Base-by-base conservation (phyloP, 2,113 vertebrate genomes). In the Campylomormyrus numenius region DNA sequence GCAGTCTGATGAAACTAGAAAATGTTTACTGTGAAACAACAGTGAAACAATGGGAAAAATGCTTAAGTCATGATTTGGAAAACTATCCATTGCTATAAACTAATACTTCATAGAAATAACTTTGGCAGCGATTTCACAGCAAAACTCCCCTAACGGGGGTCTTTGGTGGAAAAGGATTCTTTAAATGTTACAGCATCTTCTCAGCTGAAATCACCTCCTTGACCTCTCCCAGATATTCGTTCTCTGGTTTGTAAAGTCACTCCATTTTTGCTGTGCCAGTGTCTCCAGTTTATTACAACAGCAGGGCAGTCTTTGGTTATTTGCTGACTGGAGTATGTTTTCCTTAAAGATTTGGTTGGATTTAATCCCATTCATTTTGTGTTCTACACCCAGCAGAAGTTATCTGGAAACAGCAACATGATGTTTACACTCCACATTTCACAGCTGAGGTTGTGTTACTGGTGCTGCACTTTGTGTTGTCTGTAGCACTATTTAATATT, bases 111-210 rank as follows among this genome's bases (percentile, higher is more conserved):
- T 80, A 80, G 74, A 80, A 80, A 80, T 42, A 80, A 80, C 74
- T 80, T 80, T 80, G 74, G 74, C 74, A 80, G 70, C 70, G 19
- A 80, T 42, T 19, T 80, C 74, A 80, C 74, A 80, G 74, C 74
- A 35, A 80, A 80, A 39, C 74, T 80, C 35, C 74, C 6, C 62
- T 13, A 27, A 70, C 15, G 8, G 74, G 74, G 74, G 74, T 80
- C 74, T 80, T 80, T 80, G 74, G 74, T 80, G 74, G 74, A 80
- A 80, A 80, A 80, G 74, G 35, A 31, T 70, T 70, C 62, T 70
- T 70, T 70, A 70, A 80, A 80, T 42, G 74, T 80, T 80, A 80
- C 74, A 80, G 15, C 74, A 80, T 42, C 31, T 39, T 80, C 31
- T 80, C 74, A 80, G 17, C 35, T 42, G 31, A 80, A 42, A 35